Evolutionary conservation across 2,888 invertebrate species (phyloP).

Genomic region (Chirona hameri): DNA sequence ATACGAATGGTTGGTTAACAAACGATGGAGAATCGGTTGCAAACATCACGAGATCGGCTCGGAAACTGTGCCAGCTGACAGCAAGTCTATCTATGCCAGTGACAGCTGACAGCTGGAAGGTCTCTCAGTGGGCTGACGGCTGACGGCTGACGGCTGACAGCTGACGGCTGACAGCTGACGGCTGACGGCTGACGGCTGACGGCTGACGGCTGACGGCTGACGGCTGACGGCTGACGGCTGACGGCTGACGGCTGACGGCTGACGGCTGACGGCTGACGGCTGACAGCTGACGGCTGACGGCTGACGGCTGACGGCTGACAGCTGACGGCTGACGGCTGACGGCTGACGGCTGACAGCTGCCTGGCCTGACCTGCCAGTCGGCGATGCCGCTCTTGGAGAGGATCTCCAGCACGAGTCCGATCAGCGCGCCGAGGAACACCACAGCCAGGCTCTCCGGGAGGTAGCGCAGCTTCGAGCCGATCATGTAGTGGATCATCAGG

Average conservation of each 20-base stretch:
- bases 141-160: too few relatives aligned
- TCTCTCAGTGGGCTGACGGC: neutral
- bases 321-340: neutral
- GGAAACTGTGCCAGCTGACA: too few relatives aligned
- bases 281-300: neutral
- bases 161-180: neutral
- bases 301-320: too few relatives aligned
- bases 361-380: slow-evolving; percentile 70
- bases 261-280: too few relatives aligned
- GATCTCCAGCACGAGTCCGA: slow-evolving; percentile 84
- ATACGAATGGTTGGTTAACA: too few relatives aligned
- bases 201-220: neutral
- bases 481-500: slow-evolving; percentile 86
- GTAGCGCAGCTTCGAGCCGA: slow-evolving; percentile 93
- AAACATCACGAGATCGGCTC: too few relatives aligned
- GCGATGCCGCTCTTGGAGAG: slow-evolving; percentile 84
- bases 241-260: neutral
- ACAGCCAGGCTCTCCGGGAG: slow-evolving; percentile 97
- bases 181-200: too few relatives aligned
- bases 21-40: too few relatives aligned
- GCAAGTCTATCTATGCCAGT: too few relatives aligned
- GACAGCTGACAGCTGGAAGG: neutral
- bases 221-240: too few relatives aligned
- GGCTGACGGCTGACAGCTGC: too few relatives aligned
- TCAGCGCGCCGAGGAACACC: slow-evolving; percentile 84